Base-by-base conservation (phyloP, 1,140 invertebrate species). In the Lepidurus packardi region DNA sequence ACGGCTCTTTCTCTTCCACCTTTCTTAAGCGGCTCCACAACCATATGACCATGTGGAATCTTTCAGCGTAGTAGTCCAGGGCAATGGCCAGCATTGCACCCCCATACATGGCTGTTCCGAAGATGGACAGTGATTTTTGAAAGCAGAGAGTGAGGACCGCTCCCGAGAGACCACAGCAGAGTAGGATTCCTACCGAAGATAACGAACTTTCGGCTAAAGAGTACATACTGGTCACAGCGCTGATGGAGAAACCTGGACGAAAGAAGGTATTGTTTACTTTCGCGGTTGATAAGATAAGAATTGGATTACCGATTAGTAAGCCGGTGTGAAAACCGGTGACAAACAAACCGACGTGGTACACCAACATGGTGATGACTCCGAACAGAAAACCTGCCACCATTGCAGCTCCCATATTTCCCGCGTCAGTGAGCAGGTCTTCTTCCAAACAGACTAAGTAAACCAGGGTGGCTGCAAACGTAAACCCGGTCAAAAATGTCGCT, bases 401-500 rank as follows among this genome's bases (percentile, higher is more conserved):
- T 1, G 92, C 90, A 42, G 92, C 90, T 77, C 90, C 91, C 77
- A 90, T 90, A 85, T 93, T 93, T 65, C 90, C 92, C 82, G 92
- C 90, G 24, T 89, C 85, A 6, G 92, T 91, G 83, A 94, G 87
- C 24, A 92, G 84, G 65, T 90, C 88, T 81, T 93, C 91, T 83
- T 93, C 92, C 76, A 90, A 87, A 84, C 91, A 93, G 80, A 94
- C 92, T 78, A 92, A 85, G 84, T 92, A 94, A 3, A 93, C 90
- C 77, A 94, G 88, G 34, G 91, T 89, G 74, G 92, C 90, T 13
- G 92, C 93, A 85, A 94, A 94, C 73, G 93, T 91, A 82, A 95
- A 92, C 43, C 94, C 94, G 41, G 92, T 95, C 42, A 95, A 86
- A 84, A 95, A 95, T 90, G 94, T 93, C n/a, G 92, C 90, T 3